These are phyloP conservation scores for Ylistrum balloti DNA, from an alignment of 1,140 invertebrate genomes.

Conservation along the genomic window DNA sequence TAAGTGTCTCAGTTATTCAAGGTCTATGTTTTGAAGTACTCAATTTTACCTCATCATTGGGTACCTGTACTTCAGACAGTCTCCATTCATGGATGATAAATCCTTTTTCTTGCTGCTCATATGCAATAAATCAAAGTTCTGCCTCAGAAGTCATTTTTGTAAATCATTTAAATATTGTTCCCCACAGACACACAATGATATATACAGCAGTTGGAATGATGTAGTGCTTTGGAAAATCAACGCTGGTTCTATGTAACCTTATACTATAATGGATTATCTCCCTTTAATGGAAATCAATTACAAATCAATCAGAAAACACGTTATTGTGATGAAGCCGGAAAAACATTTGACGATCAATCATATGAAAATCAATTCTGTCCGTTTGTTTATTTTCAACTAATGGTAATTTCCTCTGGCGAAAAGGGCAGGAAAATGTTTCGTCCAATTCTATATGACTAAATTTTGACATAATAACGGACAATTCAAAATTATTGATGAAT, in stretches of 20 bases:
- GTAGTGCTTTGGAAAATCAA: background rate
- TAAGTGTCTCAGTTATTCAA: too few relatives aligned
- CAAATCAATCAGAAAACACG: background rate
- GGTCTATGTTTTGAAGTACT: too few relatives aligned
- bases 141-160: background rate
- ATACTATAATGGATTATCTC: conserved; percentile 10
- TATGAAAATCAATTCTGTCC: background rate
- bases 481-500: background rate
- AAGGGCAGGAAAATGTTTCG: background rate
- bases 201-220: background rate
- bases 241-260: background rate
- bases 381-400: background rate
- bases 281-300: conserved; percentile 15
- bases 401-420: background rate
- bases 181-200: background rate
- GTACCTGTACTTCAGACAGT: background rate
- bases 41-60: background rate
- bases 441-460: background rate
- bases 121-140: background rate
- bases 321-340: conserved; percentile 3
- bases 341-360: conserved; percentile 2
- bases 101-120: background rate
- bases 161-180: background rate
- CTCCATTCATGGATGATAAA: background rate
- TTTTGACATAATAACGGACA: background rate